Percentiles rank a stretch among this genome's conserved stretches.
These are phyloP conservation scores for Mus caroli DNA, from an alignment of 2,797 vertebrate genomes.

Conservation along the genomic window DNA sequence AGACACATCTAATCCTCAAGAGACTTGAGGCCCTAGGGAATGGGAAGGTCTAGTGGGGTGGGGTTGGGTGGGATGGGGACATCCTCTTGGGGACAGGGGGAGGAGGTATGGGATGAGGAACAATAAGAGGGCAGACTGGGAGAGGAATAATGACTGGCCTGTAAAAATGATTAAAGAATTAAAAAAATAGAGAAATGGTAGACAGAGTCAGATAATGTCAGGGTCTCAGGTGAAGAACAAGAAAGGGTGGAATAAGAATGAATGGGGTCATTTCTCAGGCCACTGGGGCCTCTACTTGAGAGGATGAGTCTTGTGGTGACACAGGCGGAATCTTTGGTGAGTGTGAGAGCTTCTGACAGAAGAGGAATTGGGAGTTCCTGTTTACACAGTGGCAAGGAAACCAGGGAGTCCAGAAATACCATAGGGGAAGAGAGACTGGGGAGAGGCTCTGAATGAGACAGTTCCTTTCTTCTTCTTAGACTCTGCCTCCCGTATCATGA, in stretches of 20 bases:
- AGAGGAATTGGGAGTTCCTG: not conserved
- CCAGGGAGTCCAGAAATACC: not conserved
- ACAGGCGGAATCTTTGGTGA: not conserved
- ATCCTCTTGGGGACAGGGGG: too few relatives aligned
- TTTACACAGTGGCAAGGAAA: not conserved
- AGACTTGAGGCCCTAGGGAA: too few relatives aligned
- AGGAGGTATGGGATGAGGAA: too few relatives aligned
- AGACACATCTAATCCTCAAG: too few relatives aligned
- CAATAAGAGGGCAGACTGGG: too few relatives aligned
- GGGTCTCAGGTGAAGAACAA: not conserved
- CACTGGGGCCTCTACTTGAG: not conserved
- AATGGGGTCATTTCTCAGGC: not conserved
- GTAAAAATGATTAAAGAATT: too few relatives aligned
- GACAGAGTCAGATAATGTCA: not conserved
- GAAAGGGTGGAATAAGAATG: not conserved
- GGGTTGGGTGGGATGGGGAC: too few relatives aligned
- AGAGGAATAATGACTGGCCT: too few relatives aligned
- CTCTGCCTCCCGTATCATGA: not conserved
- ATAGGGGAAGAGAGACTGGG: not conserved
- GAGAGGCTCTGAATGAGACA: not conserved
- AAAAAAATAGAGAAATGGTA: not conserved
- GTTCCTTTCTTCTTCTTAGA: not conserved
- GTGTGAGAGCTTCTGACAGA: conserved; percentile 19
- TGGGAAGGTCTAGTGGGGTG: too few relatives aligned
- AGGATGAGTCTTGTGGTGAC: not conserved